phyloP scores from a whole-genome alignment of 2,888 invertebrate species.

The Pandemis heparana region DNA sequence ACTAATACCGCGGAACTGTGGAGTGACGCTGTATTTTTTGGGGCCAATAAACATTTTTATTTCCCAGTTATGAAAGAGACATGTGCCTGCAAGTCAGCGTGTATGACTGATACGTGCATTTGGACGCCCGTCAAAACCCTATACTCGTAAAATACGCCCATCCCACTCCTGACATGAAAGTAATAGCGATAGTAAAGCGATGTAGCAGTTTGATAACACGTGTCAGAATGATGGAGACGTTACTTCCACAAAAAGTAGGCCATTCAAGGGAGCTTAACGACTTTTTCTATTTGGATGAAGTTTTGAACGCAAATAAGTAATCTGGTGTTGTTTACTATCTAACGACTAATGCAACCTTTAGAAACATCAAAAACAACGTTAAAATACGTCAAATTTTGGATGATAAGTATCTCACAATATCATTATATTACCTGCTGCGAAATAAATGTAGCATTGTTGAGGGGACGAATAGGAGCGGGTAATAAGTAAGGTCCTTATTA shows the following conservation, averaged over 20 bases:
- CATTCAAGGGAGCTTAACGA: constrained; percentile 1
- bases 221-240: constrained; percentile 32
- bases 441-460: constrained; percentile 20
- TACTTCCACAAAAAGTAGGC: constrained; percentile 18
- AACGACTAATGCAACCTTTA: too few relatives aligned
- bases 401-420: not conserved
- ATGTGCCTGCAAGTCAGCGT: constrained; percentile 44
- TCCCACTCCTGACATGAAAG: constrained; percentile 36
- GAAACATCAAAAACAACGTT: not conserved
- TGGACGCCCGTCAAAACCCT: constrained; percentile 41
- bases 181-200: constrained; percentile 42
- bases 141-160: constrained; percentile 43
- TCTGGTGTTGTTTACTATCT: not conserved
- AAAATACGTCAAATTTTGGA: not conserved
- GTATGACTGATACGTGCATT: constrained; percentile 43
- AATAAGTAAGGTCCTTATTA: constrained; percentile 38
- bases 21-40: constrained; percentile 57
- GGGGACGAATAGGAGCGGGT: constrained; percentile 24
- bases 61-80: constrained; percentile 59
- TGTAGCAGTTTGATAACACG: constrained; percentile 40
- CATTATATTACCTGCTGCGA: not conserved
- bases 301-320: not conserved
- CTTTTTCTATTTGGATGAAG: not conserved
- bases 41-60: constrained; percentile 69
- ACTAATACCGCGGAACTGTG: constrained; percentile 57